These are phyloP conservation scores for Selene dorsalis DNA, from an alignment of 2,797 vertebrate species.

Conservation along the genomic window DNA sequence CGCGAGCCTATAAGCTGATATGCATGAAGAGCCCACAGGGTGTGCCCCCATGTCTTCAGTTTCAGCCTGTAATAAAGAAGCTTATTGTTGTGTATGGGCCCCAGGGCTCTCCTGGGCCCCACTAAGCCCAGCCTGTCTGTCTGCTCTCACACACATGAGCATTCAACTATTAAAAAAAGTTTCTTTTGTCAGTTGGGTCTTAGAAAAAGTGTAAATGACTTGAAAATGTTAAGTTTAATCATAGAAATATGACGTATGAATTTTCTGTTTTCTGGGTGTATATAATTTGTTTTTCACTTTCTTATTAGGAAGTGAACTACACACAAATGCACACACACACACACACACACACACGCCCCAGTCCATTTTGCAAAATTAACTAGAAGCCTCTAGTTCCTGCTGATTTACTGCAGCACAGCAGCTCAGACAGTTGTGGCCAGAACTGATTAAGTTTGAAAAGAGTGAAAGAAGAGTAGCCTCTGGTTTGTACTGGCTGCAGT, in stretches of 20 bases:
- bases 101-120: conserved; percentile 58
- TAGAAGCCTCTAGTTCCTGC: too few species aligned
- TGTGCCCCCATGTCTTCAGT: conserved; percentile 62
- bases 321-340: too few species aligned
- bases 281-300: neutral
- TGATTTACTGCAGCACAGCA: too few species aligned
- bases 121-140: conserved; percentile 55
- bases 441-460: too few species aligned
- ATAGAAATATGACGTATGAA: neutral
- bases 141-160: conserved; percentile 15
- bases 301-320: neutral
- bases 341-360: too few species aligned
- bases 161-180: neutral
- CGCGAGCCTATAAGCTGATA: conserved; percentile 29
- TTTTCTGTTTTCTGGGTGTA: neutral
- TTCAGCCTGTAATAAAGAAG: conserved; percentile 75
- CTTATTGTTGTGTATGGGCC: conserved; percentile 76
- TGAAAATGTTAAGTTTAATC: neutral
- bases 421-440: too few species aligned
- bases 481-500: too few species aligned
- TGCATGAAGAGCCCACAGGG: conserved; percentile 49
- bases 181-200: neutral
- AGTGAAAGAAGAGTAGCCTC: too few species aligned
- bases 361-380: too few species aligned
- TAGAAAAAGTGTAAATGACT: conserved; percentile 19